phyloP scores from a whole-genome alignment of 2,113 vertebrate genomes.

The Nesogale talazaci region DNA sequence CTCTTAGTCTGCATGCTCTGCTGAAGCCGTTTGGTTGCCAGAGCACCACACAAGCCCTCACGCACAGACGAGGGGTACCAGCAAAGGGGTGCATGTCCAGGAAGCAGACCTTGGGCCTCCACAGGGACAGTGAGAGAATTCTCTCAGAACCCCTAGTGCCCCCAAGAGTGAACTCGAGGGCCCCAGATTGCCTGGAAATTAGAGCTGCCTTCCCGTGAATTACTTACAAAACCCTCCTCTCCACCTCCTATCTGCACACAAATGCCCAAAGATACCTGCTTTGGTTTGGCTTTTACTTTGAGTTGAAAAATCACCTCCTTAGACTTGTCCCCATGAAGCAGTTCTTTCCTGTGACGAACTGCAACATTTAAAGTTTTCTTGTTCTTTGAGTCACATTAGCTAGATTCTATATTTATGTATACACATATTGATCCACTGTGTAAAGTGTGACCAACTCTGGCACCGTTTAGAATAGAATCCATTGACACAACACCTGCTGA shows the following conservation, averaged over 20 bases:
- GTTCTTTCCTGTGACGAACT: slow-evolving; percentile 2
- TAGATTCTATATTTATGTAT: not conserved
- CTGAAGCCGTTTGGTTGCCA: not conserved
- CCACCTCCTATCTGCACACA: not conserved
- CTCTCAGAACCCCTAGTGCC: not conserved
- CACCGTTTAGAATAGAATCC: not conserved
- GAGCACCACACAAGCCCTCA: not conserved
- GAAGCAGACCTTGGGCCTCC: not conserved
- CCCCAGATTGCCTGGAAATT: too few species aligned
- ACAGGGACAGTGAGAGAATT: not conserved
- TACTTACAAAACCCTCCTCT: not conserved
- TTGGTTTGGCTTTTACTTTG: not conserved
- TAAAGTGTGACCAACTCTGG: not conserved
- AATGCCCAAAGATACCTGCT: not conserved
- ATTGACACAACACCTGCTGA: not conserved
- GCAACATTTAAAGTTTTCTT: not conserved
- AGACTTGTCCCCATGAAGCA: not conserved
- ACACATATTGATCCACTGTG: not conserved
- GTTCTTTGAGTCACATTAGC: not conserved
- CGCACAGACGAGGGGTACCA: not conserved
- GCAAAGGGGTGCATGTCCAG: not conserved
- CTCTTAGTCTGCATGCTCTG: not conserved
- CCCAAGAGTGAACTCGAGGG: not conserved
- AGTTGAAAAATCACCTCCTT: slow-evolving; percentile 13
- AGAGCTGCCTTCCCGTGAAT: not conserved